Percentiles rank a stretch among this genome's conserved stretches.
phyloP scores from a whole-genome alignment of 2,113 vertebrate genomes.

The Junco hyemalis region DNA sequence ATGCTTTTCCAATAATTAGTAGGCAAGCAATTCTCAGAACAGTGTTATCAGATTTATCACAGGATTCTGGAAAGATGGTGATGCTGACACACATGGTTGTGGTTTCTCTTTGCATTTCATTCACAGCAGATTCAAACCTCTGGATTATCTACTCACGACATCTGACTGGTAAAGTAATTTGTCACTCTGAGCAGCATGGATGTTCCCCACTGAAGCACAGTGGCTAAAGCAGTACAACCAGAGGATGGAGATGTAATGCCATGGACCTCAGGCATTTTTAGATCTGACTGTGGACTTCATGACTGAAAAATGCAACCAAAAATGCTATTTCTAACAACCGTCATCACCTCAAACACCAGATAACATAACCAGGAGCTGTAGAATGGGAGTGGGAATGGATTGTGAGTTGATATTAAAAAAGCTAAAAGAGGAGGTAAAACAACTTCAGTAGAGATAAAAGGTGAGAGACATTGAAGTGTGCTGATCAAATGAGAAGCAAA shows the following conservation, averaged over 20 bases:
- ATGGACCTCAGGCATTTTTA: not conserved
- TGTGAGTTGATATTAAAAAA: not conserved
- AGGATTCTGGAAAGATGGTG: conserved; percentile 33
- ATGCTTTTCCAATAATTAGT: conserved; percentile 54
- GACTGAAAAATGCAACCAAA: not conserved
- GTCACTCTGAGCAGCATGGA: not conserved
- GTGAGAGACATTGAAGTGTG: not conserved
- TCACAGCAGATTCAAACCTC: not conserved
- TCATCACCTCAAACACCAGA: not conserved
- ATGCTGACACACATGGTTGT: not conserved
- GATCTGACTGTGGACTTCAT: not conserved
- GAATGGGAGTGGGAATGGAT: not conserved
- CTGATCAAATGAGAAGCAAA: not conserved
- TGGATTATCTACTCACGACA: not conserved
- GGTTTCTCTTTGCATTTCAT: conserved; percentile 29
- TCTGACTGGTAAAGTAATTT: not conserved
- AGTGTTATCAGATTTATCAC: conserved; percentile 44
- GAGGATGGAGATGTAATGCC: not conserved
- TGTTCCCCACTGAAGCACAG: not conserved
- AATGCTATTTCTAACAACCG: not conserved
- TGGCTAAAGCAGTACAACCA: not conserved
- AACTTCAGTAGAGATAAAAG: not conserved
- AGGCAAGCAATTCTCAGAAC: conserved; percentile 46
- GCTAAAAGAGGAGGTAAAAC: not conserved
- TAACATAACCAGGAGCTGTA: not conserved